Evolutionary conservation across 2,113 vertebrate genomes (phyloP), one percentile per base, ranked within the genome.

Genomic region (Elaphurus davidianus): DNA sequence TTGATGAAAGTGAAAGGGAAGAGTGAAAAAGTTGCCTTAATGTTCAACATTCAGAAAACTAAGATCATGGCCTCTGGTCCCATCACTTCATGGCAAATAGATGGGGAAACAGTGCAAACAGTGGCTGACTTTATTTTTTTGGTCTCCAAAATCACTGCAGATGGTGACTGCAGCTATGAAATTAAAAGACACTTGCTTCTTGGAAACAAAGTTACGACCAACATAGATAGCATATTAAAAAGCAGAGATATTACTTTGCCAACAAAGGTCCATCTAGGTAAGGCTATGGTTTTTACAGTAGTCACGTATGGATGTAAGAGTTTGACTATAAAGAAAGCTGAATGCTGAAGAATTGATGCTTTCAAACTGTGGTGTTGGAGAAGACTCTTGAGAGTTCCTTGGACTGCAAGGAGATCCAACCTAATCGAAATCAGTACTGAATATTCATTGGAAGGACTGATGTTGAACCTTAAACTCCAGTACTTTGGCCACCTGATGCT

Each of bases 61-160:
- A 67, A 64, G 33, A 10, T 67, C 33, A 67, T n/a, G 16, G 7
- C 62, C 19, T 67, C 7, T 5, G 1, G 16, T 5, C 62, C 62
- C 62, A 67, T 10, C 1, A 67, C 62, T 67, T 67, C 16, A n/a
- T 67, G 62, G 62, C 16, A 67, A 67, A 67, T 67, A 67, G 62
- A 67, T n/a, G 16, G 33, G 16, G 16, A 67, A 67, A n/a, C 16
- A 62, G 30, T 62, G 60, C 30, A 33, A 62, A 60, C 27, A 64
- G 62, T 67, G 33, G 0, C 33, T 2, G 33, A 36, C 16, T 62
- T 30, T 19, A 67, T 36, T 67, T 67, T 67, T 0, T 0, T 0
- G 64, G 33, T 2, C 33, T 67, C 33, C 17, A 67, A 67, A 67
- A 67, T 67, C 64, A 36, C 33, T 36, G 64, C 17, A 36, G 64